These are phyloP conservation scores for Cacoxenus indagator DNA, from an alignment of 2,888 invertebrate genomes.

Conservation along the genomic window DNA sequence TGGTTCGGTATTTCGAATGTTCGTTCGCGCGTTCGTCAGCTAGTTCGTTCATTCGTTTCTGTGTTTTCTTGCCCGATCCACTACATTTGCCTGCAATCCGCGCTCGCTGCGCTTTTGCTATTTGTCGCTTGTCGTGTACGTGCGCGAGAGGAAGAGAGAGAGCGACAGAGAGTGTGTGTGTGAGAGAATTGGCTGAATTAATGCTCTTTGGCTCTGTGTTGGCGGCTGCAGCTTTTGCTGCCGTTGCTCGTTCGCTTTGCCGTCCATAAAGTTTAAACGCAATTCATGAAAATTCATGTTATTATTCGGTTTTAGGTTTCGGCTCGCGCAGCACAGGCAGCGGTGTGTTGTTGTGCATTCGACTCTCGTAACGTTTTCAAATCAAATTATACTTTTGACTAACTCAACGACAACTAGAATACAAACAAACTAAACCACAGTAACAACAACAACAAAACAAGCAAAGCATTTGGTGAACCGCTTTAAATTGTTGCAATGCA, in stretches of 20 bases:
- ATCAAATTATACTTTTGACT: not conserved
- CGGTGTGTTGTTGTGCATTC: conserved; percentile 66
- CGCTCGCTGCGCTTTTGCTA: conserved; percentile 31
- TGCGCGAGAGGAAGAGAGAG: too few species aligned
- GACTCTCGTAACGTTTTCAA: conserved; percentile 61
- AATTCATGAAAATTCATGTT: conserved; percentile 70
- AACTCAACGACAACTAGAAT: not conserved
- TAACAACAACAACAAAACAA: conserved; percentile 6
- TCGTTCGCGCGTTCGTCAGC: too few species aligned
- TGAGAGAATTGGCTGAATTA: too few species aligned
- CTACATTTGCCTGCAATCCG: too few species aligned
- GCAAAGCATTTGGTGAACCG: not conserved
- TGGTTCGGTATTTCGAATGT: too few species aligned
- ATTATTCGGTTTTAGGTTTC: conserved; percentile 72
- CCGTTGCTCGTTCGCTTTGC: conserved; percentile 39
- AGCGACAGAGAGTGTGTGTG: too few species aligned
- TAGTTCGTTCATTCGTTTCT: conserved; percentile 4
- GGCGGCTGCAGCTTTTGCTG: conserved; percentile 33
- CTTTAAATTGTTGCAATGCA: not conserved
- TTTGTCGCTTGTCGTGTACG: too few species aligned
- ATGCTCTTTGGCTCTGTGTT: too few species aligned
- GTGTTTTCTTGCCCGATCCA: too few species aligned
- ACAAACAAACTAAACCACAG: not conserved
- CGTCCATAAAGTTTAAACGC: conserved; percentile 60
- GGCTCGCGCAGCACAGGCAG: conserved; percentile 67